Conservation (phyloP, 1,140 invertebrate species). For the Hyles euphorbiae region DNA sequence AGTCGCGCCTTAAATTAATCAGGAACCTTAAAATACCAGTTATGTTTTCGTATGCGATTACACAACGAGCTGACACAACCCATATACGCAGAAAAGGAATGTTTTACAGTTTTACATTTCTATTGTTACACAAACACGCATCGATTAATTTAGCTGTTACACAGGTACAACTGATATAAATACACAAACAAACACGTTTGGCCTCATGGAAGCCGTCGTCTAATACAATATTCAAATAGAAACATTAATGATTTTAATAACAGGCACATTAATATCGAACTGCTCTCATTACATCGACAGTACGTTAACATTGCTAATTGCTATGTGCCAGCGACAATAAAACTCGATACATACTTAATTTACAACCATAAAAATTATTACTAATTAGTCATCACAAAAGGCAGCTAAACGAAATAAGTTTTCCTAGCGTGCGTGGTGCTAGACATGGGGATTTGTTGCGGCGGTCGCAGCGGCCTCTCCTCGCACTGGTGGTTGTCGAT, state of each 20-base stretch:
- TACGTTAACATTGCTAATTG: too few species aligned
- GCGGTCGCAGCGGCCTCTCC: slow-evolving; percentile 64
- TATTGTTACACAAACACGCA: too few species aligned
- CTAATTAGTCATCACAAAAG: slow-evolving; percentile 28
- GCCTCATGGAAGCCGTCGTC: too few species aligned
- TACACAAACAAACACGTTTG: too few species aligned
- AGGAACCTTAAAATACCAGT: slow-evolving; percentile 59
- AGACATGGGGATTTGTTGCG: slow-evolving; percentile 67
- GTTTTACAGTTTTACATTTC: slow-evolving; percentile 22
- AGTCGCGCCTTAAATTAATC: slow-evolving; percentile 36
- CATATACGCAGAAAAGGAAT: slow-evolving; percentile 43
- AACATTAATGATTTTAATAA: too few species aligned
- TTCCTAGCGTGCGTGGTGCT: slow-evolving; percentile 64
- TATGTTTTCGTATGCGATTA: slow-evolving; percentile 12
- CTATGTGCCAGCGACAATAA: neutral
- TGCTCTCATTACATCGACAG: too few species aligned
- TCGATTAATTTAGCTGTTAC: too few species aligned
- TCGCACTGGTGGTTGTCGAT: slow-evolving; percentile 72
- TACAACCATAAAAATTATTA: slow-evolving; percentile 30
- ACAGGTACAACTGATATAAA: too few species aligned
- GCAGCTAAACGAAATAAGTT: slow-evolving; percentile 72
- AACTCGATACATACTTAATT: slow-evolving; percentile 13
- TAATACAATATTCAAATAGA: too few species aligned
- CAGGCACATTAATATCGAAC: too few species aligned
- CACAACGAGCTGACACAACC: slow-evolving; percentile 5